Conservation (phyloP, 2,113 vertebrate genomes). For the Cheirogaleus medius region DNA sequence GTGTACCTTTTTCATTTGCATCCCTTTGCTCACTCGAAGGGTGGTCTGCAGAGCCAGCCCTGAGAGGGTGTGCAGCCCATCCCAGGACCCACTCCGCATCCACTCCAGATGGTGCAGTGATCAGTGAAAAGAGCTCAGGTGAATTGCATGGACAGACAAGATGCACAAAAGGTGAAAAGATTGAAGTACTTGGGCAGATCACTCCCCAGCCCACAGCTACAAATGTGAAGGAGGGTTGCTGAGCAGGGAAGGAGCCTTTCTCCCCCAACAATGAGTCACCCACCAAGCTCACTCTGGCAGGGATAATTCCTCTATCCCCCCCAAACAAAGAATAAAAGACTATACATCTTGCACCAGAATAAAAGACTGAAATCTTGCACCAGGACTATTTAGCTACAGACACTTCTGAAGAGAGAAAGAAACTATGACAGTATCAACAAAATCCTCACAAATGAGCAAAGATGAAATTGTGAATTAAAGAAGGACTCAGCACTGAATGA, state of each 20-base stretch:
- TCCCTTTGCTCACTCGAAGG: not conserved
- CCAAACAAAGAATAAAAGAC: not conserved
- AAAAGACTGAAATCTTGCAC: not conserved
- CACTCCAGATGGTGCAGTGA: fast-evolving
- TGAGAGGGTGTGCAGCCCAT: not conserved
- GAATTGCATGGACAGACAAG: fast-evolving
- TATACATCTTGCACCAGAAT: not conserved
- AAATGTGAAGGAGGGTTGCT: fast-evolving
- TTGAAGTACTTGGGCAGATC: not conserved
- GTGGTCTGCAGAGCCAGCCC: not conserved
- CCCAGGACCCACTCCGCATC: not conserved
- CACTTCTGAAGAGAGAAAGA: not conserved
- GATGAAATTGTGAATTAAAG: not conserved
- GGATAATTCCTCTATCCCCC: not conserved
- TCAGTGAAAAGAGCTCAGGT: not conserved
- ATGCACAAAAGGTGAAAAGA: not conserved
- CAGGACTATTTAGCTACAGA: not conserved
- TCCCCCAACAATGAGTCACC: too few species aligned
- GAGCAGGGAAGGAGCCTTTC: not conserved
- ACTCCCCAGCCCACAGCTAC: not conserved
- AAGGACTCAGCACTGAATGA: not conserved
- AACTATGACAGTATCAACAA: not conserved
- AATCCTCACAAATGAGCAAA: not conserved
- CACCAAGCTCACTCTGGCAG: not conserved
- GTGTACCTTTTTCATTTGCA: too few species aligned